Evolutionary conservation across 2,888 invertebrate species (phyloP), one percentile per base, ranked within the genome.

Genomic region (Tanypteryx hageni): DNA sequence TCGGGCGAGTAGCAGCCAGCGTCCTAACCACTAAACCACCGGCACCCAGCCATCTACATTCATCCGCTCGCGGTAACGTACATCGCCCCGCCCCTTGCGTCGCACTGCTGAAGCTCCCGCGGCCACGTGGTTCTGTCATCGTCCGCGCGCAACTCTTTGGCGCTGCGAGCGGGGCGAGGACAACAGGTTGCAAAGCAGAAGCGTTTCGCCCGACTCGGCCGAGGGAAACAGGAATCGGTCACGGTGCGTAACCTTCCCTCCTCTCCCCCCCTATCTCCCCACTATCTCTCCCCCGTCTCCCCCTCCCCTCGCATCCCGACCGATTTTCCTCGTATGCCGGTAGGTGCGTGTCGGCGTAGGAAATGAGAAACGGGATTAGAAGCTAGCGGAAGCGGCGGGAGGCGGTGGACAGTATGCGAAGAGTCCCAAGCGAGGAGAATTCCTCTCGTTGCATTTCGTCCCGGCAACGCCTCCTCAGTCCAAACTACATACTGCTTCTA

Each of bases 101-200:
- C 86, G 27, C 59, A 8, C 13, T 61, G 27, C 86, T 10, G 22
- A 76, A 76, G 13, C 44, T 89, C 56, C 64, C 44, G 83, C 8
- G 57, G 83, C 83, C n/a, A 89, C 64, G 89, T 68, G 89, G 89
- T 89, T 89, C 89, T 64, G 64, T n/a, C 44, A 44, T 68, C 44
- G 44, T 64, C 44, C 89, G 89, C 89, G 18, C 59, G 61, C 64
- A 14, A n/a, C 7, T n/a, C 61, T 16, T 27, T 8, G 86, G 86
- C 86, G 86, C 61, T 86, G 86, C 61, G 44, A n/a, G 10, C 44
- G n/a, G 10, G 27, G 86, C 61, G 16, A 13, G 76, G 64, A 89
- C 89, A 89, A 89, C 89, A 89, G 89, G 89, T 89, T 89, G 89
- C 64, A 64, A 68, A 89, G 89, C 44, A 89, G 61, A 89, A 89